These are phyloP conservation scores for Rhizoglyphus robini DNA, from an alignment of 1,140 invertebrate species.

Conservation along the genomic window DNA sequence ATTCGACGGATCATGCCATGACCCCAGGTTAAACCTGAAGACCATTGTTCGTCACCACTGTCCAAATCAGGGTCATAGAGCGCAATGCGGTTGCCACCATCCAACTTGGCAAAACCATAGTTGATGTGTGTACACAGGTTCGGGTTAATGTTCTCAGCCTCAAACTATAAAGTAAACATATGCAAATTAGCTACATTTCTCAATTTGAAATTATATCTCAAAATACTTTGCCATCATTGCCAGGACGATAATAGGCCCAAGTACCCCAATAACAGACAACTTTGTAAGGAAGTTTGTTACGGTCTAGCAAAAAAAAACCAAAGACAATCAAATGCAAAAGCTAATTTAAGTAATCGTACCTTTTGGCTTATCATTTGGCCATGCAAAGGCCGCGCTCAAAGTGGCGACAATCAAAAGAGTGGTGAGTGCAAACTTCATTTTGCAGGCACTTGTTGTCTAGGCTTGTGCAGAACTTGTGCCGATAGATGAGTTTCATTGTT, in stretches of 20 bases:
- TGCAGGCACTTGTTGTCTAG: too few species aligned
- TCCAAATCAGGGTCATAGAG: conserved; percentile 48
- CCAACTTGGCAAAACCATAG: conserved; percentile 47
- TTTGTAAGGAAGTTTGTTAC: conserved; percentile 17
- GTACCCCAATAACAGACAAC: conserved; percentile 52
- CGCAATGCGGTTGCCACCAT: conserved; percentile 35
- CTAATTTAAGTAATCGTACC: too few species aligned
- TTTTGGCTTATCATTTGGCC: neutral
- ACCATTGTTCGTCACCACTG: conserved; percentile 34
- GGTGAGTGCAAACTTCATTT: neutral
- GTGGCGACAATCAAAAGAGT: neutral
- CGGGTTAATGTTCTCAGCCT: conserved; percentile 1
- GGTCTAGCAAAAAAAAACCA: neutral
- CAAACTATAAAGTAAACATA: neutral
- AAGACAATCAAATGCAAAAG: too few species aligned
- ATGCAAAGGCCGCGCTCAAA: neutral
- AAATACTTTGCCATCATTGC: conserved; percentile 45
- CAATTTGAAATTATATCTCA: too few species aligned
- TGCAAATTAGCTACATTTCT: conserved; percentile 42
- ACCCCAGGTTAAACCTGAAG: neutral
- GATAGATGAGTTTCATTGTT: too few species aligned
- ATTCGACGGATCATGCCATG: conserved; percentile 48
- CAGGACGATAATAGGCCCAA: conserved; percentile 53
- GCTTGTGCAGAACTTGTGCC: neutral
- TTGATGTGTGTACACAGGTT: conserved; percentile 38